These are phyloP conservation scores for Trissolcus basalis DNA, from an alignment of 1,140 invertebrate species.

Conservation along the genomic window DNA sequence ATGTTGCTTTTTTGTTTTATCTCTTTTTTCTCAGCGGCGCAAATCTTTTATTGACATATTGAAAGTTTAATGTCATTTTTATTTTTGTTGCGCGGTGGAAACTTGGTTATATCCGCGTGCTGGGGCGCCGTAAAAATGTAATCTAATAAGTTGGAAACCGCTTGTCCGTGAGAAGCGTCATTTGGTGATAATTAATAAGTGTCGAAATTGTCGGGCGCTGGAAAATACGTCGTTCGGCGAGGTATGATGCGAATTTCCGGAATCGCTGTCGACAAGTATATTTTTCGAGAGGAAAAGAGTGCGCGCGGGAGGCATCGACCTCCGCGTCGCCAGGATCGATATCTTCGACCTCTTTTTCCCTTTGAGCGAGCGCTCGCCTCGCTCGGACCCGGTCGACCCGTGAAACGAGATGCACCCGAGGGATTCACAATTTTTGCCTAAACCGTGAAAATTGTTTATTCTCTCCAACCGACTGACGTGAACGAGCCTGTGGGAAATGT, in stretches of 20 bases:
- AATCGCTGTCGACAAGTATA: constrained; percentile 41
- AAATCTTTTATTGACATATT: no score
- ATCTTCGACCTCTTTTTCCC: constrained; percentile 55
- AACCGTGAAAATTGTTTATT: constrained; percentile 57
- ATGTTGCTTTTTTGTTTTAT: no score
- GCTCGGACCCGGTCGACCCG: constrained; percentile 23
- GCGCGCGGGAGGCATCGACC: constrained; percentile 53
- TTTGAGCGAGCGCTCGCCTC: constrained; percentile 32
- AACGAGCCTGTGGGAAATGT: constrained; percentile 12
- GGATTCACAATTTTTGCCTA: constrained; percentile 48
- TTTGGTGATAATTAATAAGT: neutral
- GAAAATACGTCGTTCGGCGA: neutral
- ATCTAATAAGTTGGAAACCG: no score
- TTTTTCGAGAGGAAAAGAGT: constrained; percentile 38
- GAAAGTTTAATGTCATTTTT: no score
- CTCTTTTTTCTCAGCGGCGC: no score
- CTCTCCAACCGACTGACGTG: constrained; percentile 22
- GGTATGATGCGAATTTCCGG: constrained; percentile 23
- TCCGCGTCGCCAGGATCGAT: constrained; percentile 44
- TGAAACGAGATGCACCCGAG: constrained; percentile 44
- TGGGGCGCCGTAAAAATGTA: no score
- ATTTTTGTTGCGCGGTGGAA: no score
- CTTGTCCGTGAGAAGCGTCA: no score
- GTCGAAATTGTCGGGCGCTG: neutral
- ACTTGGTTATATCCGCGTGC: no score